These are phyloP conservation scores for Florisuga fusca DNA, from an alignment of 2,797 vertebrate genomes.

Conservation along the genomic window DNA sequence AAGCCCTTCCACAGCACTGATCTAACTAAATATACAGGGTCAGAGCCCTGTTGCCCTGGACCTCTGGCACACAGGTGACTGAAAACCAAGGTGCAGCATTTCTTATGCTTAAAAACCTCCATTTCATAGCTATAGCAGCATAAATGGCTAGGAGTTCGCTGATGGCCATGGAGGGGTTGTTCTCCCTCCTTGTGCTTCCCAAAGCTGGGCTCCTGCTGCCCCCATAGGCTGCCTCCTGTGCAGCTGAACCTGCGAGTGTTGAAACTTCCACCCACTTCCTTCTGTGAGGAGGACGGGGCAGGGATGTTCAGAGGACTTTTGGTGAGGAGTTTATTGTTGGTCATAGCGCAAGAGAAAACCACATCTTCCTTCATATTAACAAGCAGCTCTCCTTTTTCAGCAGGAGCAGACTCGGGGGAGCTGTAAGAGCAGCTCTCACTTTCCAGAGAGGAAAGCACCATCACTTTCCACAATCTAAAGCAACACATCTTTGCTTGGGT, in stretches of 20 bases:
- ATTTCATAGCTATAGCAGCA: not conserved
- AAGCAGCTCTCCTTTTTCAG: not conserved
- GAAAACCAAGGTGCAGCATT: not conserved
- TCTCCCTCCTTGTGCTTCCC: not conserved
- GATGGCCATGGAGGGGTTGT: not conserved
- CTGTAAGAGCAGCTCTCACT: not conserved
- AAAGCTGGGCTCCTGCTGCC: not conserved
- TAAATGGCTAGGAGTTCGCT: not conserved
- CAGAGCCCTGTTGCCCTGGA: not conserved
- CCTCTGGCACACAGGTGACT: not conserved
- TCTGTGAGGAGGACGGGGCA: not conserved
- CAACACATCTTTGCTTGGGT: not conserved
- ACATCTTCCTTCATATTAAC: not conserved
- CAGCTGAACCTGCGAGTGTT: not conserved
- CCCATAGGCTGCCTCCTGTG: not conserved
- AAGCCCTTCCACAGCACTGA: not conserved
- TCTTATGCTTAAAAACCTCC: not conserved
- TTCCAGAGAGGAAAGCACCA: not conserved
- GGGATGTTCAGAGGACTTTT: not conserved
- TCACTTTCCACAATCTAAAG: not conserved
- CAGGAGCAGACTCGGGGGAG: not conserved
- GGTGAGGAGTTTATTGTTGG: not conserved
- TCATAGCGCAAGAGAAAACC: not conserved
- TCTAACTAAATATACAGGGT: not conserved
- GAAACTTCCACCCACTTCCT: not conserved